Conservation (phyloP, 2,797 vertebrate genomes). For the Furcifer pardalis region DNA sequence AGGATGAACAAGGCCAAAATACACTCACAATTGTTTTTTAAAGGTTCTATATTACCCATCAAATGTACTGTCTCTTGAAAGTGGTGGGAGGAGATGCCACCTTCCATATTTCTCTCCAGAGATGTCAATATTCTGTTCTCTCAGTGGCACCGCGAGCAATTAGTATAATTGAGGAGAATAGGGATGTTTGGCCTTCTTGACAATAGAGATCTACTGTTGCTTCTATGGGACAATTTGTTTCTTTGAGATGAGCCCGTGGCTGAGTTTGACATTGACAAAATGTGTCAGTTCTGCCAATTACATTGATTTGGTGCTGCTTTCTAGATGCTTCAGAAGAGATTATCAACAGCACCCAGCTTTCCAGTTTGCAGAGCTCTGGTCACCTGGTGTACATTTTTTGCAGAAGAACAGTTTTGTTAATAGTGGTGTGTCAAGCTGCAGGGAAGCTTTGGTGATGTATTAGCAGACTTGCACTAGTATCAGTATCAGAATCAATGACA, state of each 20-base stretch:
- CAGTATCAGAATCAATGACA: not conserved
- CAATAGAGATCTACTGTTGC: not conserved
- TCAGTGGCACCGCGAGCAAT: not conserved
- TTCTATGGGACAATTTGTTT: not conserved
- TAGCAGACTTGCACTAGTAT: not conserved
- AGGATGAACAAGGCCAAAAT: not conserved
- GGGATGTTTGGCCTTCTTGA: not conserved
- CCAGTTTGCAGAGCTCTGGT: not conserved
- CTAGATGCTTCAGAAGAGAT: not conserved
- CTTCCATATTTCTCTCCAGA: not conserved
- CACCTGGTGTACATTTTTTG: not conserved
- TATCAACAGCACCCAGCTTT: not conserved
- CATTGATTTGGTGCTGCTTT: not conserved
- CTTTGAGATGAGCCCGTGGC: not conserved
- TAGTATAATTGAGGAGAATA: not conserved
- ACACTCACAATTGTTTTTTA: not conserved
- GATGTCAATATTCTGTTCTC: not conserved
- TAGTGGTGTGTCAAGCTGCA: not conserved
- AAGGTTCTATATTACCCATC: not conserved
- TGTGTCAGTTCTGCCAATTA: not conserved
- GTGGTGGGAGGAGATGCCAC: not conserved
- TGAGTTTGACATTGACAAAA: not conserved
- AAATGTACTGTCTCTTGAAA: not conserved
- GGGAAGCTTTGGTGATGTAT: not conserved
- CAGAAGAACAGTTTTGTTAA: conserved; percentile 1